phyloP scores from a whole-genome alignment of 2,888 invertebrate genomes.

The Sesia bembeciformis region DNA sequence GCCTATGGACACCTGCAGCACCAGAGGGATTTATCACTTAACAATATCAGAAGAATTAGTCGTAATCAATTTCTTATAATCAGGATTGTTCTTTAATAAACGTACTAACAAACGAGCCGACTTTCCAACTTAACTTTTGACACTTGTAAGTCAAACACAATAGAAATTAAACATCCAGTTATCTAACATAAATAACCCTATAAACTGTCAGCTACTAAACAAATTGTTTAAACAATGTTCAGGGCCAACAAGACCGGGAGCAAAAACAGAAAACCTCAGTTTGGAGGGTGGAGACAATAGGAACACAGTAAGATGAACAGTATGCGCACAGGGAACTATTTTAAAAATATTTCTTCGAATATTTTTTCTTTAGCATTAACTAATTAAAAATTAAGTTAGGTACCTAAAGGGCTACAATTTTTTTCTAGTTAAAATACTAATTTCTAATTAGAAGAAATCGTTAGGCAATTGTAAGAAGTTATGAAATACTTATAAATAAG shows the following conservation, averaged over 20 bases:
- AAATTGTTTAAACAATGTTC: neutral
- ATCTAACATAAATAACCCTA: neutral
- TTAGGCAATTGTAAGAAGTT: neutral
- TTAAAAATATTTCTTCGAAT: no score
- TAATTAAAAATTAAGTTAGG: no score
- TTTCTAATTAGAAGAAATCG: neutral
- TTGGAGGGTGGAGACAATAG: neutral
- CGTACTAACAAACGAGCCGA: neutral
- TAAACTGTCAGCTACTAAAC: neutral
- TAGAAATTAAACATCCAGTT: neutral
- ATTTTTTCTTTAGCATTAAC: no score
- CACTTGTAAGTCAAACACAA: neutral
- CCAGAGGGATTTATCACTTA: no score
- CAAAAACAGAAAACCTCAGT: neutral
- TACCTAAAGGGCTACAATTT: neutral
- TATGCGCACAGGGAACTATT: neutral
- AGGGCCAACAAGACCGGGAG: neutral
- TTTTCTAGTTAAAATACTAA: neutral
- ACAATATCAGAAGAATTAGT: no score
- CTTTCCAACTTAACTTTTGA: neutral
- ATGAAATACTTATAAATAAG: no score
- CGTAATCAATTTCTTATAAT: no score
- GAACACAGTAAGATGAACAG: neutral
- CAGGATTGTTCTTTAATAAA: no score
- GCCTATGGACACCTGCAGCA: no score